Base-by-base conservation (phyloP, 1,140 invertebrate genomes). In the Diorhabda carinulata region DNA sequence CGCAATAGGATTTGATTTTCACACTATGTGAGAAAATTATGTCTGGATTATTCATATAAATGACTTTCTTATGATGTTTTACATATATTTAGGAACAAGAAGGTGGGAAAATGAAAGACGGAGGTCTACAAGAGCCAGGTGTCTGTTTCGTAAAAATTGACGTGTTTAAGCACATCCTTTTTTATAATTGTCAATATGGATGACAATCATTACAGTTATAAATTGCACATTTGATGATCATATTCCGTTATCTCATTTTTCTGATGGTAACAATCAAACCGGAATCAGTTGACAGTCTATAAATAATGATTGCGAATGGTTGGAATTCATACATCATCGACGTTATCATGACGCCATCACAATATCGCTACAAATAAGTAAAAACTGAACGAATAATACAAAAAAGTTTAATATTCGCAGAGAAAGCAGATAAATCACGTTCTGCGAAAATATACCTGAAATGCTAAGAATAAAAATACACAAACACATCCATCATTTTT, bases 401-500 rank as follows among this genome's bases (percentile, higher is more conserved):
- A 73, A 69, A 73, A 73, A 70, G 61, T 73, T 70, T 68, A 70
- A 70, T 67, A 70, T 73, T 68, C 65, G 66, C 58, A 61, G 63
- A 61, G 71, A 67, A 73, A 47, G 57, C 65, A 68, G 66, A 73
- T 73, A 73, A 73, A 73, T 73, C 72, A 73, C 72, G n/a, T 40
- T 43, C 43, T 41, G 67, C 64, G 68, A 66, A 70, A 70, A 72
- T 69, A 70, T 70, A 70, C 72, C 69, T 70, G 72, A 52, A 73
- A 70, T 68, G 63, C 63, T 70, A 65, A 57, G 69, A 73, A 73
- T 70, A 65, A 57, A 65, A 73, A 73, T 73, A 70, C 69, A 70
- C 74, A 74, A 76, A 73, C 74, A 74, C 74, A 76, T 76, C 72
- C 73, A 76, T 76, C 74, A 76, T 76, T 65, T 70, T 70, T 59